Conservation (phyloP, 1,140 invertebrate genomes). For the Drosophila baimaii region DNA sequence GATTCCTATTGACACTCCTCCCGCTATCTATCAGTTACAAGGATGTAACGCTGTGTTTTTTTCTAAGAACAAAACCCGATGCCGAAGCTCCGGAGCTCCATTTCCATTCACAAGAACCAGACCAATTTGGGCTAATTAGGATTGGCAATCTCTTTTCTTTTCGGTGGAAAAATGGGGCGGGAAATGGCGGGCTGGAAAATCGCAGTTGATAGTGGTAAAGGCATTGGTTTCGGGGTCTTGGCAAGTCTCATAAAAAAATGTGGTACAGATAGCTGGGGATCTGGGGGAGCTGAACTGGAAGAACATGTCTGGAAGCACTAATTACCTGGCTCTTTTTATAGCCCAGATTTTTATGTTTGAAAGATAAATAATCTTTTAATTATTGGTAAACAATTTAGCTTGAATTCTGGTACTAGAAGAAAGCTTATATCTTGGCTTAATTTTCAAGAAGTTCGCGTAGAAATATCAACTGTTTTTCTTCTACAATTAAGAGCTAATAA, state of each 20-base stretch:
- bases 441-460: not conserved
- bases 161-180: slow-evolving; percentile 14
- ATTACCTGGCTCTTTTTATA: slow-evolving; percentile 14
- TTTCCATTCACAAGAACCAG: slow-evolving; percentile 26
- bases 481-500: slow-evolving; percentile 4
- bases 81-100: slow-evolving; percentile 43
- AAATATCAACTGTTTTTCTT: not conserved
- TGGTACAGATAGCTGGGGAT: not conserved
- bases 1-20: slow-evolving; percentile 74
- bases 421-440: not conserved
- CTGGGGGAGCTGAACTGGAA: not conserved
- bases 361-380: not conserved
- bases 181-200: slow-evolving; percentile 9
- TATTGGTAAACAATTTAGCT: not conserved
- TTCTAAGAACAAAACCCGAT: slow-evolving; percentile 67
- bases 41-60: slow-evolving; percentile 72
- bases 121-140: slow-evolving; percentile 73
- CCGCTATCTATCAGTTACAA: slow-evolving; percentile 69
- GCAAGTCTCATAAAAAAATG: slow-evolving; percentile 14
- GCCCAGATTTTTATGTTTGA: slow-evolving; percentile 3
- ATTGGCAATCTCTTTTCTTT: slow-evolving; percentile 43
- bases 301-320: not conserved
- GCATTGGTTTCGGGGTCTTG: not conserved
- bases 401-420: not conserved
- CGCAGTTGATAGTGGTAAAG: slow-evolving; percentile 7